Evolutionary conservation across 2,113 vertebrate species (phyloP).

Genomic region (Sarotherodon lohbergeri): DNA sequence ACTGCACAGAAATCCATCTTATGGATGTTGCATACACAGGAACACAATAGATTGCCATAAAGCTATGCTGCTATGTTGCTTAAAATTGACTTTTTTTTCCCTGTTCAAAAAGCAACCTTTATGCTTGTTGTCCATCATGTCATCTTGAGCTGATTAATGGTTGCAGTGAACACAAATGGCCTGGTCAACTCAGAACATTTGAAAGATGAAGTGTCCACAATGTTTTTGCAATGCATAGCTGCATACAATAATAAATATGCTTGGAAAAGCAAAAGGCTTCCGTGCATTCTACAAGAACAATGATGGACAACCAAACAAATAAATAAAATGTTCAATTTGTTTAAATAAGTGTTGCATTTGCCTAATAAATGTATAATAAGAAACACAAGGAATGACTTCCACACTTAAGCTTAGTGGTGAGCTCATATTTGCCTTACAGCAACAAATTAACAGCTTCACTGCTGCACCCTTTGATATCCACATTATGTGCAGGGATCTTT

Average conservation of each 20-base stretch:
- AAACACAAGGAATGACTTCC: neutral
- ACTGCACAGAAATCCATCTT: neutral
- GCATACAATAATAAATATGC: neutral
- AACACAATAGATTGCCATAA: neutral
- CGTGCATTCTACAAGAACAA: neutral
- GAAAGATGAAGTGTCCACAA: neutral
- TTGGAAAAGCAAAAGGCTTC: neutral
- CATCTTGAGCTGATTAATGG: neutral
- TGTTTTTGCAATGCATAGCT: neutral
- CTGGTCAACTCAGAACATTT: neutral
- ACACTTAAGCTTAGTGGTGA: neutral
- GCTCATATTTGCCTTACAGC: neutral
- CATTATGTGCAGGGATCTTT: neutral
- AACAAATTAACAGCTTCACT: neutral
- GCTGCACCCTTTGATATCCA: neutral
- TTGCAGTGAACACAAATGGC: neutral
- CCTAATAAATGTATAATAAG: neutral
- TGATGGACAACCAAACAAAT: neutral
- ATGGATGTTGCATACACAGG: neutral
- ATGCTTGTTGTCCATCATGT: neutral
- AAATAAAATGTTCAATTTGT: neutral
- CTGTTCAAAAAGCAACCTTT: neutral
- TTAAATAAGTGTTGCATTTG: neutral
- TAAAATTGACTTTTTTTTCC: neutral
- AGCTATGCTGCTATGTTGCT: neutral